Percentiles rank a stretch among this genome's conserved stretches.
Evolutionary conservation across 2,113 vertebrate genomes (phyloP).

Genomic region (Symphodus melops): DNA sequence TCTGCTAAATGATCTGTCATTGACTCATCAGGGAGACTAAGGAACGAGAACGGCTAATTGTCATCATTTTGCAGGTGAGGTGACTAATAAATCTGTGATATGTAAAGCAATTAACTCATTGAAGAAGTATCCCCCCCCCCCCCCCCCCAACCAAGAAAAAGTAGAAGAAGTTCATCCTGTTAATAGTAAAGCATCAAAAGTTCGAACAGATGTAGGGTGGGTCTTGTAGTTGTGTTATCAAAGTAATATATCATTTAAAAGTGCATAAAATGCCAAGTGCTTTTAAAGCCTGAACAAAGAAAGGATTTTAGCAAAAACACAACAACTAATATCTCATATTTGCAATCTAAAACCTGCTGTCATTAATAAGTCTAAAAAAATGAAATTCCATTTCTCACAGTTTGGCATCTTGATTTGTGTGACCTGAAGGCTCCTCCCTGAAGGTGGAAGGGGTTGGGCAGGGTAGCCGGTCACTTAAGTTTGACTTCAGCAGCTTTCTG

Average conservation of each 20-base stretch:
- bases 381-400: neutral
- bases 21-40: neutral
- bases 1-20: neutral
- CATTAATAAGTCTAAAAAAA: neutral
- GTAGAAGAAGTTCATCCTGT: too few species aligned
- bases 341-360: neutral
- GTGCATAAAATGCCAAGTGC: too few species aligned
- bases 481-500: neutral
- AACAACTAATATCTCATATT: too few species aligned
- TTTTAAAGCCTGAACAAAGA: neutral
- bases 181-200: neutral
- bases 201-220: too few species aligned
- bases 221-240: too few species aligned
- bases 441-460: neutral
- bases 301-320: too few species aligned
- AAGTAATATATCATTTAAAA: too few species aligned
- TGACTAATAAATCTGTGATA: neutral
- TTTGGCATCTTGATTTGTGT: neutral
- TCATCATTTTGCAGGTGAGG: neutral
- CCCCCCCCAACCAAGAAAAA: too few species aligned
- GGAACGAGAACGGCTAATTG: neutral
- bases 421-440: neutral
- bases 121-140: too few species aligned
- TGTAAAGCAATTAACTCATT: too few species aligned
- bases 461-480: neutral